Base-by-base conservation (phyloP, 1,140 invertebrate genomes). In the Hydropsyche tenuis region DNA sequence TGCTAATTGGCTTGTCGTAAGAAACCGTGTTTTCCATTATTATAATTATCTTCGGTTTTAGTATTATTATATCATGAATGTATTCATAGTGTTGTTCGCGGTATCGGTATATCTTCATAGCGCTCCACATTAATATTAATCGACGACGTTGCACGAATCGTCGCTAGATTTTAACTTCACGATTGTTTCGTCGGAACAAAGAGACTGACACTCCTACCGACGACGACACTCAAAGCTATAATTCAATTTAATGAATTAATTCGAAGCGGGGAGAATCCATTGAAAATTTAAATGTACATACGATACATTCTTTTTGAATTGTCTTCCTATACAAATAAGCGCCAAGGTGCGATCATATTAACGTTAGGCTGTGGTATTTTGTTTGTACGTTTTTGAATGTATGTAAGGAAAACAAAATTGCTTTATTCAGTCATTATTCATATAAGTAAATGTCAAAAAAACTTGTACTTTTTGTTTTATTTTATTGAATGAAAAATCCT, bases 171-270 rank as follows among this genome's bases (percentile, higher is more conserved):
- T 60, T 23, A 23, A 25, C 64, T 68, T 63, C 45, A 66, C 72
- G 51, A 73, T 74, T 74, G 73, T 74, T 62, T 46, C 66, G 43
- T 56, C 43, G 42, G 62, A 74, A 74, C 73, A 74, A 74, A 74
- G 66, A 43, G 20, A 12, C 42, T 74, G 73, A 74, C 73, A 74
- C 73, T 74, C 73, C 73, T 69, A 30, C 45, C 18, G 37, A 11
- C 14, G 37, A 11, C 14, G n/a, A 62, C 20, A 22, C 22, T 42
- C 30, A 66, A 30, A 42, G 37, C 64, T 11, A 43, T 48, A 27
- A 46, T 51, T 69, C 43, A 51, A 43, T 69, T n/a, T 69, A 69
- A 69, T 69, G 43, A 69, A 69, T 69, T 69, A 51, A 69, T 46
- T 51, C 20, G 20, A 18, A 30, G 48, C 65, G 43, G n/a, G 12